A percentile compares a stretch with the other conserved stretches of the same genome.
Conservation (phyloP, 2,888 invertebrate genomes). For the Drosophila fungiperda region DNA sequence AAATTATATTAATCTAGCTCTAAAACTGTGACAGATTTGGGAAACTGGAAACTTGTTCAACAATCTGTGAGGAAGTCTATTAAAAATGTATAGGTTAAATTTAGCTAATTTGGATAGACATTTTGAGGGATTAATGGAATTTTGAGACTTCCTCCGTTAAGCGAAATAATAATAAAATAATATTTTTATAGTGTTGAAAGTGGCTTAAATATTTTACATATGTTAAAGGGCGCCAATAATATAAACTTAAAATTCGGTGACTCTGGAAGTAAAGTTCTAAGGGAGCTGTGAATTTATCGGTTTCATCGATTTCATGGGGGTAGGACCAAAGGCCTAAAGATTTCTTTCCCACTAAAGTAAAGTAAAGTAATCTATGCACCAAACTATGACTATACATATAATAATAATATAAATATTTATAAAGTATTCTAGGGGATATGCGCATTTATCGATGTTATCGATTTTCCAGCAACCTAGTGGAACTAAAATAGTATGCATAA, state of each 20-base stretch:
- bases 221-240: neutral
- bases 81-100: neutral
- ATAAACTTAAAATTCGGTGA: accelerated
- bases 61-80: neutral
- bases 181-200: accelerated
- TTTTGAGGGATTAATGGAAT: neutral
- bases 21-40: neutral
- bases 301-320: neutral
- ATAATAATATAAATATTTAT: too few relatives aligned
- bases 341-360: neutral
- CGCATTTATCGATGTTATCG: neutral
- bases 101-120: neutral
- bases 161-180: neutral
- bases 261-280: neutral
- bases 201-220: neutral
- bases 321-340: neutral
- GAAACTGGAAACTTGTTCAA: neutral
- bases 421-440: neutral
- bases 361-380: too few relatives aligned
- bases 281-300: neutral
- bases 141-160: accelerated
- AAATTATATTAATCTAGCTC: neutral
- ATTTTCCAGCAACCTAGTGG: too few relatives aligned
- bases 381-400: too few relatives aligned
- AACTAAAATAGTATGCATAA: too few relatives aligned